Percentiles rank a stretch among this genome's conserved stretches.
phyloP scores from a whole-genome alignment of 1,140 invertebrate species.

The Tetramorium alpestre region DNA sequence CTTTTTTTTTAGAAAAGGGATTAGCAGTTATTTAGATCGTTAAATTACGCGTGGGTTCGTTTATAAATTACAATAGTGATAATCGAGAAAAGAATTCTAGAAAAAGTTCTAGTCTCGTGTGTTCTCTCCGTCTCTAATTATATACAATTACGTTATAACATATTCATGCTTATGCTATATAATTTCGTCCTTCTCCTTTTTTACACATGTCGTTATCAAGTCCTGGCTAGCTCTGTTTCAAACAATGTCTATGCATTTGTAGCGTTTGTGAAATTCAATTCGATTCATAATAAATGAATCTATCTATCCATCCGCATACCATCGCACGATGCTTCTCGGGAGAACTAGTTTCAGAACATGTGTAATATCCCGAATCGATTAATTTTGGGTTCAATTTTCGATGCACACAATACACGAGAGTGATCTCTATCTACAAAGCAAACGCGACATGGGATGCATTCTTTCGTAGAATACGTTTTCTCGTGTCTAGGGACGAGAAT shows the following conservation, averaged over 20 bases:
- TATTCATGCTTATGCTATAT: background rate
- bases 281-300: slow-evolving; percentile 42
- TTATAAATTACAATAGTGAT: background rate
- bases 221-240: background rate
- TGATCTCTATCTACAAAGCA: background rate
- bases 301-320: slow-evolving; percentile 25
- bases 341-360: slow-evolving; percentile 30
- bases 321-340: slow-evolving; percentile 2
- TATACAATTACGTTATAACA: background rate
- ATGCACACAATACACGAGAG: background rate
- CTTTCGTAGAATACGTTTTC: background rate
- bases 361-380: slow-evolving; percentile 30
- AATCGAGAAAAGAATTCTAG: background rate
- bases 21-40: background rate
- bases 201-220: background rate
- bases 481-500: background rate
- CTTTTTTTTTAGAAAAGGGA: background rate
- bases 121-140: background rate
- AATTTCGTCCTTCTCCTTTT: background rate
- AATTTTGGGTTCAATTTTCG: slow-evolving; percentile 39
- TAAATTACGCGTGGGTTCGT: background rate
- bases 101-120: background rate
- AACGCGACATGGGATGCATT: background rate
- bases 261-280: slow-evolving; percentile 7
- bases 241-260: slow-evolving; percentile 14